These are phyloP conservation scores for Pantherophis alleghaniensis DNA, from an alignment of 2,797 vertebrate species.

Conservation along the genomic window DNA sequence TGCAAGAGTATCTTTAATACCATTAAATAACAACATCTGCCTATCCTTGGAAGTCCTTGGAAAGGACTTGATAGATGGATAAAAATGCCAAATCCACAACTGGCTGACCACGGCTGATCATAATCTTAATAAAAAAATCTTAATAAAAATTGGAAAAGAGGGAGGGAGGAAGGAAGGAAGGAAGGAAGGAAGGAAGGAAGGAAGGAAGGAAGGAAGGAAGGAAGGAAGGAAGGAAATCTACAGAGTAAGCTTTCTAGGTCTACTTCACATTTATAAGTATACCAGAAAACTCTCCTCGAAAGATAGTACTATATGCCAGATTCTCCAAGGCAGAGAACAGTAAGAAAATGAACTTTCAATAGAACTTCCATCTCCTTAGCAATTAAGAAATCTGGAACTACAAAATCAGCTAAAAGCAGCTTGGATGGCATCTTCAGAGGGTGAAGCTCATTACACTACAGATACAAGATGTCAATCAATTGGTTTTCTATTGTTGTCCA, in stretches of 20 bases:
- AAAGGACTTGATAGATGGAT: no score
- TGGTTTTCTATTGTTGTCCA: neutral
- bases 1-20: no score
- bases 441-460: neutral
- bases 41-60: no score
- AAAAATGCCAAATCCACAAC: no score
- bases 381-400: neutral
- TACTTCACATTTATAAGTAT: neutral
- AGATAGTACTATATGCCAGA: neutral
- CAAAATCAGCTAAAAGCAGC: neutral
- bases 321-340: neutral
- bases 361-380: neutral
- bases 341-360: no score
- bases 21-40: no score
- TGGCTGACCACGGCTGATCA: neutral
- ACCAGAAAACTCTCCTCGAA: neutral
- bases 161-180: fast-evolving
- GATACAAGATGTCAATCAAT: neutral
- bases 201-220: neutral
- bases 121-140: neutral
- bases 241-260: neutral
- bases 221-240: no score
- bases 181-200: neutral
- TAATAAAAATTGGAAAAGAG: neutral
- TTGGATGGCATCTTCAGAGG: neutral